These are phyloP conservation scores for Drosophila athabasca DNA, from an alignment of 1,140 invertebrate genomes.

Conservation along the genomic window DNA sequence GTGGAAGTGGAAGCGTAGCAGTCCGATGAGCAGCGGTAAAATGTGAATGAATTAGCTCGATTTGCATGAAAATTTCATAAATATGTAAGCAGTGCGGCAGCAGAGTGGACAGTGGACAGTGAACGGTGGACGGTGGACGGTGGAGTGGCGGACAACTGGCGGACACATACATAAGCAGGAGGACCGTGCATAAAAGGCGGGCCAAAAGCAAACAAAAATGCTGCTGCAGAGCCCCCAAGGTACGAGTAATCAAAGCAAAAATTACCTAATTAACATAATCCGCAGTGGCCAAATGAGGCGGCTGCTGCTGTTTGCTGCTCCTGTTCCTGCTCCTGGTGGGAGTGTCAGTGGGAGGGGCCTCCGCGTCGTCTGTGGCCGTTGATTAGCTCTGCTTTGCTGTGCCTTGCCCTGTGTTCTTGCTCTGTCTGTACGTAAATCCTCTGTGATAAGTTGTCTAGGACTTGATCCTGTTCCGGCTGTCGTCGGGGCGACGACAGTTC, in stretches of 20 bases:
- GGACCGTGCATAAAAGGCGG: constrained; percentile 16
- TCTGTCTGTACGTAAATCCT: constrained; percentile 55
- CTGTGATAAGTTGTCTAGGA: constrained; percentile 74
- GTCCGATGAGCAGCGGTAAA: constrained; percentile 10
- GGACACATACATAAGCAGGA: constrained; percentile 1
- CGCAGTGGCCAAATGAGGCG: constrained; percentile 78
- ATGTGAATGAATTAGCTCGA: constrained; percentile 76
- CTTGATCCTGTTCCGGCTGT: constrained; percentile 20
- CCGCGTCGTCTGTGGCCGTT: constrained; percentile 53
- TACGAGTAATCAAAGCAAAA: constrained; percentile 80
- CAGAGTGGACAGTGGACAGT: constrained; percentile 32
- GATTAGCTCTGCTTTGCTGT: constrained; percentile 60
- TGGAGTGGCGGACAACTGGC: not conserved
- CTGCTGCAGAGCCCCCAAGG: constrained; percentile 59
- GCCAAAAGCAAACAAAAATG: constrained; percentile 54
- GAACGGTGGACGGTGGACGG: no score
- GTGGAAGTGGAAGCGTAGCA: not conserved
- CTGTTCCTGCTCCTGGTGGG: not conserved
- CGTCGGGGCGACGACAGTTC: no score
- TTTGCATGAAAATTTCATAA: constrained; percentile 81
- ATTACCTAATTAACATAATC: constrained; percentile 83
- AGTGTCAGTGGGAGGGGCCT: constrained; percentile 25
- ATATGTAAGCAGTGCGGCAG: constrained; percentile 63
- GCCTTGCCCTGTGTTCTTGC: constrained; percentile 19
- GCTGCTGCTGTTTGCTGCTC: constrained; percentile 27